These are phyloP conservation scores for Eupithecia centaureata DNA, from an alignment of 2,888 invertebrate species.

Conservation along the genomic window DNA sequence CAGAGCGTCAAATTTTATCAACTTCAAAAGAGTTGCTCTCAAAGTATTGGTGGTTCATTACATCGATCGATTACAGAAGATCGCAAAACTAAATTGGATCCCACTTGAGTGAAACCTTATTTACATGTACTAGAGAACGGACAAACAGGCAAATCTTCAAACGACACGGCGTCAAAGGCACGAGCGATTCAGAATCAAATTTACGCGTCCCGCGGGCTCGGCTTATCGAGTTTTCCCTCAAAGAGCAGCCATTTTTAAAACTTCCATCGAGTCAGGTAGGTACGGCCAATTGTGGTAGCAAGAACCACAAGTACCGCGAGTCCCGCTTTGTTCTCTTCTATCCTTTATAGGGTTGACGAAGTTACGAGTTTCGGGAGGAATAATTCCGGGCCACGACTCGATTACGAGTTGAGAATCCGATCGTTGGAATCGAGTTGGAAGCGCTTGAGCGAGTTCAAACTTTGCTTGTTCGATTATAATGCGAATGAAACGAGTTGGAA, in stretches of 20 bases:
- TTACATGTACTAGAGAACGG: slow-evolving; percentile 40
- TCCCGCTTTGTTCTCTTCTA: slow-evolving; percentile 75
- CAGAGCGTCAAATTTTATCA: neutral
- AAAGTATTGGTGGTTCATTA: neutral
- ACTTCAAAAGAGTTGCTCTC: neutral
- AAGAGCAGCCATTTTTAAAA: slow-evolving; percentile 83
- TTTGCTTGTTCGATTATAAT: slow-evolving; percentile 66
- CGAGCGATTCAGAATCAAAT: slow-evolving; percentile 80
- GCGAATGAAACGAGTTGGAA: slow-evolving; percentile 64
- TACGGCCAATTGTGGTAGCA: slow-evolving; percentile 77
- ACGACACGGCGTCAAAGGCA: slow-evolving; percentile 76
- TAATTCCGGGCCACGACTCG: slow-evolving; percentile 77
- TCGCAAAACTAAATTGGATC: neutral
- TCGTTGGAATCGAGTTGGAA: slow-evolving; percentile 70
- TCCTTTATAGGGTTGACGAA: slow-evolving; percentile 78
- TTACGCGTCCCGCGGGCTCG: slow-evolving; percentile 80
- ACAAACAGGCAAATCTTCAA: slow-evolving; percentile 68
- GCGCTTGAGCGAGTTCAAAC: slow-evolving; percentile 64
- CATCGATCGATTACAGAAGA: neutral
- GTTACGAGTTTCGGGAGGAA: slow-evolving; percentile 79
- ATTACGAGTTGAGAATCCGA: slow-evolving; percentile 79
- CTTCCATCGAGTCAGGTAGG: slow-evolving; percentile 76
- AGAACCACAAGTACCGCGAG: neutral
- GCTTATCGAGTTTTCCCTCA: slow-evolving; percentile 80
- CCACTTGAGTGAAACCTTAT: slow-evolving; percentile 18